Base-by-base conservation (phyloP, 1,140 invertebrate species). In the Scaptomyza hsui region DNA sequence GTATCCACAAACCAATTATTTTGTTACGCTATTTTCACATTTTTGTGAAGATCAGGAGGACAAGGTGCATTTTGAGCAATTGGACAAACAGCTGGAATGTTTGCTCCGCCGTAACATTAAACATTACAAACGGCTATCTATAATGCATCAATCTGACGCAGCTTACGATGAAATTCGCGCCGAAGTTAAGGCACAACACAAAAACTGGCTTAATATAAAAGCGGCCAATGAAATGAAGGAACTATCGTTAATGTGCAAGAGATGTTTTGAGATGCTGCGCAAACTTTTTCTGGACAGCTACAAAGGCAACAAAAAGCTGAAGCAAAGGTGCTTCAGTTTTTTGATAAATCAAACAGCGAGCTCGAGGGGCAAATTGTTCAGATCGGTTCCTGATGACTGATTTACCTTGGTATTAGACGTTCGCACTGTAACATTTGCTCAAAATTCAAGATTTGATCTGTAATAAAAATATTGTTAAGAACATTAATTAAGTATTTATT, bases 401-500 rank as follows among this genome's bases (percentile, higher is more conserved):
- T 60, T 71, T 72, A 90, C 89, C 89, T 80, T 49, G 89, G 81
- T 45, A 89, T 85, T n/a, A 81, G 55, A 9, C 85, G 75, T 52
- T 90, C 89, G 15, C 78, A 81, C 57, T 89, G 81, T 21, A 89
- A 37, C 65, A 90, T 70, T 57, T 90, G 74, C 60, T 90, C 89
- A 44, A 89, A 72, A 57, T 76, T 90, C 21, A 85, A 65, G 7
- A 89, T 77, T 80, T 83, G 85, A 89, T 90, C 89, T 90, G 72
- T 1, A 79, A 79, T n/a, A 59, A 10, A 48, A 13, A 60, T 1
- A 44, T 7, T 53, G 1, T 21, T 32, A 1, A 13, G 7, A 24
- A 0, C 21, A 41, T 29, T 29, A 18, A 37, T 57, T 56, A 9
- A 15, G 35, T 13, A 9, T 35, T 64, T 35, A 32, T 42, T 18